Percentiles rank a stretch among this genome's conserved stretches.
Conservation (phyloP, 2,797 vertebrate species). For the Myiotriccus ornatus region DNA sequence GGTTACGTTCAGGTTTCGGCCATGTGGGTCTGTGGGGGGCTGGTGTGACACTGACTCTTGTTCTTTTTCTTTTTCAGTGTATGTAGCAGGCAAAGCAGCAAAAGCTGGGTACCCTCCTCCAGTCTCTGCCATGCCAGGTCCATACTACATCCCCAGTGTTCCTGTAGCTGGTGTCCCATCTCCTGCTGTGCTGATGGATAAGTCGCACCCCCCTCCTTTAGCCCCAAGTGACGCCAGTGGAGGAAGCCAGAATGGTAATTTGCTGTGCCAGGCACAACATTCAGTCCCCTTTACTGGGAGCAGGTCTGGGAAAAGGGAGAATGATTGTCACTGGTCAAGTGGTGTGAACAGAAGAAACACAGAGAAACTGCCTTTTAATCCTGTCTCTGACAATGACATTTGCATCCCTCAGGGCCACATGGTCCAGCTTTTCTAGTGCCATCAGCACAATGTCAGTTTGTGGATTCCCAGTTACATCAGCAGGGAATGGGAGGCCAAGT, state of each 20-base stretch:
- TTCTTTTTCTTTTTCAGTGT: slow-evolving; percentile 81
- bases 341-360: not conserved
- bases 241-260: slow-evolving; percentile 81
- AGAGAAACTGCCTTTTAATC: not conserved
- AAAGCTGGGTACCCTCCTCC: slow-evolving; percentile 83
- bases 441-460: not conserved
- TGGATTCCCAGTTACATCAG: not conserved
- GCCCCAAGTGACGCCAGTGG: slow-evolving; percentile 73
- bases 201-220: slow-evolving; percentile 81
- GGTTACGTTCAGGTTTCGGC: not conserved
- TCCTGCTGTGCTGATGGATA: slow-evolving; percentile 84
- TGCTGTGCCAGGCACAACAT: not conserved
- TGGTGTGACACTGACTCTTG: not conserved
- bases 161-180: slow-evolving; percentile 83
- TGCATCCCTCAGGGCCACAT: not conserved
- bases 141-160: slow-evolving; percentile 89
- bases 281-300: not conserved
- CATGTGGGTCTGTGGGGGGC: not conserved
- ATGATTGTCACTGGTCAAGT: not conserved
- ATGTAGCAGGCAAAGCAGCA: slow-evolving; percentile 92
- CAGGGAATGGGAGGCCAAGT: not conserved
- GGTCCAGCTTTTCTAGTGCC: not conserved
- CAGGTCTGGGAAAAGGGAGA: not conserved
- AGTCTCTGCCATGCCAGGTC: slow-evolving; percentile 84
- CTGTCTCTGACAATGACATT: not conserved